Percentiles rank a stretch among this genome's conserved stretches.
phyloP scores from a whole-genome alignment of 2,888 invertebrate species.

The Drosophila greeni region DNA sequence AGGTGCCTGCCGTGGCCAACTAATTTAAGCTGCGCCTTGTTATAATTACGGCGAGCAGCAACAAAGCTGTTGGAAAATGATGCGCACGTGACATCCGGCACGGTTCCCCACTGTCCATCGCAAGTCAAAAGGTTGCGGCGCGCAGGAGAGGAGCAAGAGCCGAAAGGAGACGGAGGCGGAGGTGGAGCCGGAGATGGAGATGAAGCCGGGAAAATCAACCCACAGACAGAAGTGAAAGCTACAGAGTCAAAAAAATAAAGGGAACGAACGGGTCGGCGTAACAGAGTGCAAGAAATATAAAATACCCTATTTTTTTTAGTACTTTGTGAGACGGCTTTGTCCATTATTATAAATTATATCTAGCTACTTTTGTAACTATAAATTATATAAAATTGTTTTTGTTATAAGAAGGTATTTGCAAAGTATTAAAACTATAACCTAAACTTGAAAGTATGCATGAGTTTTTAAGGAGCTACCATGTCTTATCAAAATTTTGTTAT shows the following conservation, averaged over 20 bases:
- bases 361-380: no score
- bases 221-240: slow-evolving; percentile 36
- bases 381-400: no score
- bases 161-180: slow-evolving; percentile 3
- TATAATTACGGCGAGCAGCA: slow-evolving; percentile 56
- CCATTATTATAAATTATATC: no score
- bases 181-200: slow-evolving; percentile 17
- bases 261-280: not conserved
- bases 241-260: slow-evolving; percentile 24
- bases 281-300: not conserved
- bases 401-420: no score
- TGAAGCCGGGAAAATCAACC: slow-evolving; percentile 28
- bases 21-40: slow-evolving; percentile 65
- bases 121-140: slow-evolving; percentile 30
- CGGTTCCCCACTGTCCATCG: slow-evolving; percentile 25
- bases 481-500: no score
- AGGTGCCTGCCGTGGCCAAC: slow-evolving; percentile 46
- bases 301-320: not conserved
- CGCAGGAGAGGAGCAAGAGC: slow-evolving; percentile 1
- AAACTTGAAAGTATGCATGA: no score
- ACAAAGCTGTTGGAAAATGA: slow-evolving; percentile 68
- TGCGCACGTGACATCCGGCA: slow-evolving; percentile 69
- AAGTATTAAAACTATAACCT: no score
- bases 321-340: no score
- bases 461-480: no score